Percentiles rank a stretch among this genome's conserved stretches.
phyloP scores from a whole-genome alignment of 2,797 vertebrate species.

The Podarcis lilfordi region DNA sequence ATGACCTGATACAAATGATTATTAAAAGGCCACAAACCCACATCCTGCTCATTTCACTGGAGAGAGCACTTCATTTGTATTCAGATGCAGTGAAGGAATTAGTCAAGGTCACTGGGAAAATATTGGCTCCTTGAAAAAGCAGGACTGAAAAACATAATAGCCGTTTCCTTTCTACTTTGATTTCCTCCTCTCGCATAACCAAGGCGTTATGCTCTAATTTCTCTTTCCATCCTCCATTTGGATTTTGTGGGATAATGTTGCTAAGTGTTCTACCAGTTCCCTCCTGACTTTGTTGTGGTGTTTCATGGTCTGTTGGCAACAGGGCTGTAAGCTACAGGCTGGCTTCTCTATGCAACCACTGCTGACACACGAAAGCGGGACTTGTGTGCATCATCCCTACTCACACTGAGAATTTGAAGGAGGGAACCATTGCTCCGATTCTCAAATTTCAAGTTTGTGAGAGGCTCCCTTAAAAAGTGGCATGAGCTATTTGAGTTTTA shows the following conservation, averaged over 20 bases:
- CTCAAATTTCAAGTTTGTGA: background rate
- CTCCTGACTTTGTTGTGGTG: background rate
- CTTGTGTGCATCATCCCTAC: background rate
- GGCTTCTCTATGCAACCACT: background rate
- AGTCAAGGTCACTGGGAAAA: background rate
- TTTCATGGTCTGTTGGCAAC: background rate
- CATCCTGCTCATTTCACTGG: constrained; percentile 25
- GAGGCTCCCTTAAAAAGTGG: background rate
- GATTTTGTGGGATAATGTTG: background rate
- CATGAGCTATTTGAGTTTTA: background rate
- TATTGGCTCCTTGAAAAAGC: background rate
- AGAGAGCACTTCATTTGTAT: constrained; percentile 23
- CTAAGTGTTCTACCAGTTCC: constrained; percentile 8
- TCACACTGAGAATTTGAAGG: background rate
- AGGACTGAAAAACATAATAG: background rate
- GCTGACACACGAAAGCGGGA: background rate
- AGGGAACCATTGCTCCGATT: background rate
- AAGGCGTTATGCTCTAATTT: background rate
- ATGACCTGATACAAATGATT: constrained; percentile 10
- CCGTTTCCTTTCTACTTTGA: background rate
- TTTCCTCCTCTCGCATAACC: background rate
- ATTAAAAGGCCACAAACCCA: constrained; percentile 1
- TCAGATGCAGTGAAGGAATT: background rate
- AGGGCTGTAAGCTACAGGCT: background rate
- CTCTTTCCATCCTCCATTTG: background rate